These are phyloP conservation scores for Pseudomyrmex flavicornis DNA, from an alignment of 1,140 invertebrate genomes.

Conservation along the genomic window DNA sequence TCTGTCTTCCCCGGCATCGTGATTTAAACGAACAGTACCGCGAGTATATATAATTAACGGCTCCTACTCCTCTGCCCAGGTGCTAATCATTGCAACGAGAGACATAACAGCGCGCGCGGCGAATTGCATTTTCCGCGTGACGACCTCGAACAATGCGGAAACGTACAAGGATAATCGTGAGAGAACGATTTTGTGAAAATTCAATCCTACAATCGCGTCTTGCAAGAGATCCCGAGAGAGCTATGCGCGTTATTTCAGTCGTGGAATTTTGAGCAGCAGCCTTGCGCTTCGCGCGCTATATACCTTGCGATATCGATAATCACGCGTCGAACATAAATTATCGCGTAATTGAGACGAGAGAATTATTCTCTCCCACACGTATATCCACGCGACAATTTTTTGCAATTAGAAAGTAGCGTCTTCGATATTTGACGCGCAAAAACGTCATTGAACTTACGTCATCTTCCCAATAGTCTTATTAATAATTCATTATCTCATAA, in stretches of 20 bases:
- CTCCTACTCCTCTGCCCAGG: too few species aligned
- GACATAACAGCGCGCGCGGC: not conserved
- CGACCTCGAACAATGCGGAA: slow-evolving; percentile 32
- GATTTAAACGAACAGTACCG: not conserved
- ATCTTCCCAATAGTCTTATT: not conserved
- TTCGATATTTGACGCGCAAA: not conserved
- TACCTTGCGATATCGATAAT: not conserved
- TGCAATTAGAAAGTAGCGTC: not conserved
- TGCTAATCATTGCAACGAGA: not conserved
- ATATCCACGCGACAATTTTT: not conserved
- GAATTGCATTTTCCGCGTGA: slow-evolving; percentile 4
- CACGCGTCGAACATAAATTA: not conserved
- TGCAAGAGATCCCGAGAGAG: not conserved
- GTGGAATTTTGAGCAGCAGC: not conserved
- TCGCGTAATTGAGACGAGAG: not conserved
- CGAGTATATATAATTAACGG: slow-evolving; percentile 2
- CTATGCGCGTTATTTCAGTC: not conserved
- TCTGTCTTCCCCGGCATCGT: not conserved
- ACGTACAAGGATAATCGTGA: slow-evolving; percentile 21
- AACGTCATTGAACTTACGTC: not conserved
- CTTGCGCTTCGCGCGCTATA: too few species aligned
- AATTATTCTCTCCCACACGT: not conserved
- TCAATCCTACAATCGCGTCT: not conserved
- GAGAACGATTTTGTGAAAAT: slow-evolving; percentile 17
- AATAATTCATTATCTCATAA: not conserved